Percentiles rank a stretch among this genome's conserved stretches.
Conservation (phyloP, 1,140 invertebrate species). For the Samia ricini region DNA sequence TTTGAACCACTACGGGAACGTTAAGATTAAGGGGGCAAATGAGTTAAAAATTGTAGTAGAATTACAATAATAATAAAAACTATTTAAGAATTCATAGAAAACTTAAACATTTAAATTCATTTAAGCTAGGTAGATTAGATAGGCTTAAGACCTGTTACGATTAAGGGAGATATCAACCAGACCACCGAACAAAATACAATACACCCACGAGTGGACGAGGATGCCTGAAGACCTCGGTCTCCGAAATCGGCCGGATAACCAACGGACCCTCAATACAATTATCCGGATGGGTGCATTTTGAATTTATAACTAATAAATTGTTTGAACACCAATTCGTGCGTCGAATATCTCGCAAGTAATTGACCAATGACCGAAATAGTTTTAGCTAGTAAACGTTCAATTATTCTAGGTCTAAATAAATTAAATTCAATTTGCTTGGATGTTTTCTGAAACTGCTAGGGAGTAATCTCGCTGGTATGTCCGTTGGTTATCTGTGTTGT, state of each 20-base stretch:
- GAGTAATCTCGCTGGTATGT: too few relatives aligned
- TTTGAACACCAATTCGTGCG: conserved; percentile 58
- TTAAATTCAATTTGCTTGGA: not conserved
- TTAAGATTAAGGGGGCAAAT: too few relatives aligned
- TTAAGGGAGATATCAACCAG: too few relatives aligned
- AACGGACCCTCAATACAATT: conserved; percentile 64
- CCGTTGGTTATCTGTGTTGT: too few relatives aligned
- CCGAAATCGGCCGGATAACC: conserved; percentile 44
- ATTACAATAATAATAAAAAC: too few relatives aligned
- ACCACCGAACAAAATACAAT: conserved; percentile 22
- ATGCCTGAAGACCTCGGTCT: conserved; percentile 6
- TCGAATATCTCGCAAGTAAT: conserved; percentile 70
- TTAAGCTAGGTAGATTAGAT: not conserved
- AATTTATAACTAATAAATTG: conserved; percentile 75
- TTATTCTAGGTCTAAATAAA: conserved; percentile 5
- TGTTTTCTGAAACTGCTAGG: too few relatives aligned
- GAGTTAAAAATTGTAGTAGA: too few relatives aligned
- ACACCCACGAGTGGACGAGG: not conserved
- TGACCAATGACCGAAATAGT: conserved; percentile 36
- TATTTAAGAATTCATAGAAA: too few relatives aligned
- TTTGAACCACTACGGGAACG: too few relatives aligned
- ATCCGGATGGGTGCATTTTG: conserved; percentile 70
- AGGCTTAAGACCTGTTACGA: not conserved
- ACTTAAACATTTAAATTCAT: too few relatives aligned
- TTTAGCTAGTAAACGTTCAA: conserved; percentile 19